Evolutionary conservation across 2,888 invertebrate species (phyloP).

Genomic region (Dryadula phaetusa): DNA sequence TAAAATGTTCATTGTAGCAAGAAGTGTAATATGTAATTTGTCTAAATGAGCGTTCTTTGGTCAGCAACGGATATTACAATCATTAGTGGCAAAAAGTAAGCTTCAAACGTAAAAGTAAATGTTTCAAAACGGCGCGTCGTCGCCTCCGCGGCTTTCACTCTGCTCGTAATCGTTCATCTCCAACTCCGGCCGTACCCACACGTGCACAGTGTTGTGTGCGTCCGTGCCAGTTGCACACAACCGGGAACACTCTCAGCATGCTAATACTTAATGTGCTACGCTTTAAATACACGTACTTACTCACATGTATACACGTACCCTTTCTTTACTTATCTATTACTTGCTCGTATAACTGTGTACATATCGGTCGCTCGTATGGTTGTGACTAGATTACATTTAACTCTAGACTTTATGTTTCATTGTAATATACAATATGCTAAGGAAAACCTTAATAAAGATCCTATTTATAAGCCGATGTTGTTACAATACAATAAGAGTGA

Average conservation of each 20-base stretch:
- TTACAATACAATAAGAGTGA: no score
- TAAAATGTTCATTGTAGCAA: not conserved
- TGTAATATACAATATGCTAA: no score
- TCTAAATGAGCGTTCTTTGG: constrained; percentile 3
- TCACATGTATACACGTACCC: no score
- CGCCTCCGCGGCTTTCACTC: constrained; percentile 28
- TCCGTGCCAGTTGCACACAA: not conserved
- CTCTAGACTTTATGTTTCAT: not conserved
- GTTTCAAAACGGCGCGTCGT: constrained; percentile 2
- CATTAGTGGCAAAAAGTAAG: constrained; percentile 26
- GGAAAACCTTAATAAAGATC: no score
- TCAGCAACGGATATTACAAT: constrained; percentile 31
- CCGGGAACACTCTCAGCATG: not conserved
- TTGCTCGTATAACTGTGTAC: no score
- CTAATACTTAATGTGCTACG: not conserved
- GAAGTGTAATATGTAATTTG: constrained; percentile 11
- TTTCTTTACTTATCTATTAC: no score
- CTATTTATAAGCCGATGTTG: no score
- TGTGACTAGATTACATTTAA: no score
- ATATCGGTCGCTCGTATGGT: no score
- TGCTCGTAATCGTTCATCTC: constrained; percentile 5
- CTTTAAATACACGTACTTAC: no score
- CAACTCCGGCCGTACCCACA: not conserved
- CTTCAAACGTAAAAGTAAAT: constrained; percentile 14
- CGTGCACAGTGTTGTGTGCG: not conserved